Evolutionary conservation across 1,140 invertebrate species (phyloP).

Genomic region (Heterodera carotae): DNA sequence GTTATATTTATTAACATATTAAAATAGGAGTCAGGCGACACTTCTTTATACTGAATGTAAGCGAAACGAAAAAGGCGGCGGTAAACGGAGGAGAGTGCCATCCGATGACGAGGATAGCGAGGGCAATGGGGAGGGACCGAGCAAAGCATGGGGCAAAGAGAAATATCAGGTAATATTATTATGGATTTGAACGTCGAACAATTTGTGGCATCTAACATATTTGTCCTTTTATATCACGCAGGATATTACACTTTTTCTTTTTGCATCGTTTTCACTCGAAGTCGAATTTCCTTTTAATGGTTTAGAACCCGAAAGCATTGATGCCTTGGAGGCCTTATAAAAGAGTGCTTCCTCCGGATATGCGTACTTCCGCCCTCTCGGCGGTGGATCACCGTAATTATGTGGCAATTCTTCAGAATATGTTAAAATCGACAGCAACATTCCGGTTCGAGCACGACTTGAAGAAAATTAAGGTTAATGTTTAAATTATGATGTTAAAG

Average conservation of each 20-base stretch:
- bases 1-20: not conserved
- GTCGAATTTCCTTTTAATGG: no score
- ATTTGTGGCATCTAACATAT: no score
- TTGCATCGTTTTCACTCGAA: not conserved
- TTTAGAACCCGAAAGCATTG: conserved; percentile 11
- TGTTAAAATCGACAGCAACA: not conserved
- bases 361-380: conserved; percentile 6
- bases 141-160: not conserved
- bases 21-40: not conserved
- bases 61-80: not conserved
- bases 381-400: conserved; percentile 11
- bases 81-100: not conserved
- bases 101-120: conserved; percentile 12
- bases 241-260: no score
- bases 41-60: not conserved
- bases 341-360: not conserved
- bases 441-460: conserved; percentile 13
- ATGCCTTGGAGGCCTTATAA: conserved; percentile 16
- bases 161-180: not conserved
- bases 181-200: not conserved
- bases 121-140: not conserved
- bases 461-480: conserved; percentile 7
- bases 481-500: not conserved
- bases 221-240: no score
- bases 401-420: conserved; percentile 17